These are phyloP conservation scores for Catostomus latipinnis DNA, from an alignment of 2,797 vertebrate genomes.

Conservation along the genomic window DNA sequence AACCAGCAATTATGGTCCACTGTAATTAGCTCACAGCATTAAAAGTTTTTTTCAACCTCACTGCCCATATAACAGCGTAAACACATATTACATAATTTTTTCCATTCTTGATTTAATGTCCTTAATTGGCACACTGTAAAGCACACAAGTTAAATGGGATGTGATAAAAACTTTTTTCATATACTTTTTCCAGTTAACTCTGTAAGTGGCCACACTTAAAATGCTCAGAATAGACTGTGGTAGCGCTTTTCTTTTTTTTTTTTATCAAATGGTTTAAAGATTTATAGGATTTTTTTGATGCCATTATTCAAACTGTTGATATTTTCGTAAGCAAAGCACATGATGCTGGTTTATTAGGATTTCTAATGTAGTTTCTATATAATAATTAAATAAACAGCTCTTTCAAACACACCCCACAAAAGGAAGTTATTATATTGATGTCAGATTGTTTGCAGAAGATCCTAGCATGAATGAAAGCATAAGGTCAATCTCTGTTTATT, in stretches of 20 bases:
- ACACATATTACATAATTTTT: conserved; percentile 39
- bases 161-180: conserved; percentile 12
- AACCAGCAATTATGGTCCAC: conserved; percentile 51
- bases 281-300: not conserved
- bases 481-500: not conserved
- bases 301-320: not conserved
- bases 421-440: not conserved
- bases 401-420: not conserved
- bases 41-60: conserved; percentile 49
- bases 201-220: too few relatives aligned
- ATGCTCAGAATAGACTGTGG: too few relatives aligned
- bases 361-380: too few relatives aligned
- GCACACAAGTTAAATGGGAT: conserved; percentile 25
- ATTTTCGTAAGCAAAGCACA: conserved; percentile 2
- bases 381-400: not conserved
- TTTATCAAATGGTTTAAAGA: too few relatives aligned
- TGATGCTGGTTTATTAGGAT: too few relatives aligned
- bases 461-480: not conserved
- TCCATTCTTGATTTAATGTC: conserved; percentile 19
- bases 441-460: not conserved
- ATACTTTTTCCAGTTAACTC: not conserved
- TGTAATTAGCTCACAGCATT: conserved; percentile 62
- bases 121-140: conserved; percentile 33
- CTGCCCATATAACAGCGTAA: conserved; percentile 44
- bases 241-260: too few relatives aligned